A percentile compares a stretch with the other conserved stretches of the same genome.
Evolutionary conservation across 1,140 invertebrate genomes (phyloP).

Genomic region (roundworm (Caenorhabditis elegans)): DNA sequence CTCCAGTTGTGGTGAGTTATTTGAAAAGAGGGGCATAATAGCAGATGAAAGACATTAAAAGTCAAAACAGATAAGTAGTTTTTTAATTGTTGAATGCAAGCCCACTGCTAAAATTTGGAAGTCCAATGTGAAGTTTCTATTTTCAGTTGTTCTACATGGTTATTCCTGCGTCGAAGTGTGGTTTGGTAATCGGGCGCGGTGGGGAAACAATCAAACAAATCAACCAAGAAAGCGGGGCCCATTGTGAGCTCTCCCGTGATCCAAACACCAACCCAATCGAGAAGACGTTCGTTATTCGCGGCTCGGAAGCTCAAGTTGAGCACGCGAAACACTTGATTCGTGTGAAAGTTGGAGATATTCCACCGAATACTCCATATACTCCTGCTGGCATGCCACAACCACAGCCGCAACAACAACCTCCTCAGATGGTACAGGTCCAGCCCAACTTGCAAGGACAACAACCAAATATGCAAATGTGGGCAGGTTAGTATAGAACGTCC

Average conservation of each 20-base stretch:
- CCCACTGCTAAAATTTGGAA: background rate
- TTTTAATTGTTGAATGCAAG: background rate
- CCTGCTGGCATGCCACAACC: background rate
- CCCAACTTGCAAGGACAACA: background rate
- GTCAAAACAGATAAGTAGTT: no score
- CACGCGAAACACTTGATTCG: constrained; percentile 88
- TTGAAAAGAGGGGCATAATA: no score
- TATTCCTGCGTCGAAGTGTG: constrained; percentile 88
- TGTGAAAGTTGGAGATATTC: constrained; percentile 73
- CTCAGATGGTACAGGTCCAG: background rate
- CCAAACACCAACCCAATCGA: constrained; percentile 76
- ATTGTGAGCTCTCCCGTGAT: constrained; percentile 82
- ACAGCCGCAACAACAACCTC: background rate
- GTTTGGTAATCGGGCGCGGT: constrained; percentile 90
- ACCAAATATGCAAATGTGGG: constrained; percentile 11
- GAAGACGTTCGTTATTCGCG: constrained; percentile 84
- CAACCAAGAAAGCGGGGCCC: constrained; percentile 73
- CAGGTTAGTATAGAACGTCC: background rate
- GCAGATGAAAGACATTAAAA: no score
- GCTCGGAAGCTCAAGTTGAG: constrained; percentile 89
- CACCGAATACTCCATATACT: constrained; percentile 6
- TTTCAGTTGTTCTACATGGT: constrained; percentile 74
- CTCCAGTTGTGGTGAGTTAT: background rate
- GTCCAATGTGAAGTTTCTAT: background rate
- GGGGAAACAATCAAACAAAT: constrained; percentile 86